Base-by-base conservation (phyloP, 2,888 invertebrate species). In the Tenthredo mesomela region DNA sequence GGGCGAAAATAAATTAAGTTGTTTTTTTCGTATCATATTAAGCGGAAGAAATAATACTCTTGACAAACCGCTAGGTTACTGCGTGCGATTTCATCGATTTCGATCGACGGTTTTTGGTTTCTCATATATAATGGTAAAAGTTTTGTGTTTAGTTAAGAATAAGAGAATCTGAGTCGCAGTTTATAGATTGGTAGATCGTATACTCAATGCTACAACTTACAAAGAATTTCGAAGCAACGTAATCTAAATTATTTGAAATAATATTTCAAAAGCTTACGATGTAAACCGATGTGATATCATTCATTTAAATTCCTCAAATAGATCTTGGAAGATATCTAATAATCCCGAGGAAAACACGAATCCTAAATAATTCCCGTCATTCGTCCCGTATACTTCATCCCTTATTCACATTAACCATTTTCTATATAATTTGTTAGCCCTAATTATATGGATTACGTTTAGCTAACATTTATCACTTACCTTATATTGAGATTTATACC, bases 231-330 rank as follows among this genome's bases (percentile, higher is more conserved):
- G 18, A 75, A 47, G 25, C 40, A 75, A 12, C 4, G 61, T n/a
- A 25, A 73, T 43, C 3, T 25, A 73, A 61, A 61, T 12, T 40
- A 21, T 21, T 58, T 29, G 61, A n/a, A 67, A 47, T 67, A 47
- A 82, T 82, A 82, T 82, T 82, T 82, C 82, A 82, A 47, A 47
- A 82, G 82, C 82, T 82, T 82, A 82, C 82, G 70, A 82, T 70
- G 29, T 82, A 50, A 50, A 82, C 82, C 82, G 82, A 82, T 70
- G 82, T 67, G 82, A 67, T 82, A 82, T 82, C 82, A 82, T 82
- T 82, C 47, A 67, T 82, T 82, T 61, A 50, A 70, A 82, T 70
- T 82, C 29, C 65, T 82, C 82, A 10, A 70, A 82, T 82, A 82
- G 82, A 82, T 82, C 82, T 82, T 47, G 82, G 33, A 80, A 82